Evolutionary conservation across 92 coral and sea anemone species (phyloP), one percentile per base, ranked within the genome.

Genomic region (Muricea muricata): DNA sequence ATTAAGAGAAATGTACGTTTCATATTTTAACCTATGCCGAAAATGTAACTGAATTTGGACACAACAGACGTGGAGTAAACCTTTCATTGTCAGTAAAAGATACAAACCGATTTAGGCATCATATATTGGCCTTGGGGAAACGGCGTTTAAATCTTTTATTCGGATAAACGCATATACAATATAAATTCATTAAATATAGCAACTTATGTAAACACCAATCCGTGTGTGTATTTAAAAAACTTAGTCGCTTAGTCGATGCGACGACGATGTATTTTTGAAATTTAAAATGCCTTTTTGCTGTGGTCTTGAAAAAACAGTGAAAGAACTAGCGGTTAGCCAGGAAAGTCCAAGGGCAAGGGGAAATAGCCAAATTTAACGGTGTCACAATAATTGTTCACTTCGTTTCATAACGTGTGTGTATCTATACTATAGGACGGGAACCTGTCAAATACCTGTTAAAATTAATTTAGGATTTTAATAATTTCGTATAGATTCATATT

Each of bases 141-240:
- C 20, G 42, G n/a, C n/a, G n/a, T n/a, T n/a, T n/a, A n/a, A n/a
- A 13, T 21, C 20, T 30, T 66, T 17, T 13, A 25, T 29, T 66
- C 14, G 17, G 23, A 0, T 18, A 37, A 70, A 37, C 63, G 61
- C n/a, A n/a, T 47, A 20, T 72, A 33, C 45, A 75, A 75, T 75
- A 75, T 47, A 75, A 30, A 75, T 75, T 25, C 21, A 20, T 75
- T 75, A 75, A 75, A 48, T 47, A 47, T 28, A 57, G 58, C 29
- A 20, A 3, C 24, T 13, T 7, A 28, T 6, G 65, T 30, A 28
- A 75, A 75, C 70, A 63, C 30, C 15, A 25, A 21, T 6, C 1
- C 8, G 25, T 13, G 20, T 9, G 12, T 26, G 70, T 63, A 4
- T 30, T 28, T 26, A 63, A 26, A 13, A 9, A 63, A 32, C 18